Percentiles rank a stretch among this genome's conserved stretches.
Conservation (phyloP, 2,113 vertebrate genomes). For the Chaetorhynchus papuensis region DNA sequence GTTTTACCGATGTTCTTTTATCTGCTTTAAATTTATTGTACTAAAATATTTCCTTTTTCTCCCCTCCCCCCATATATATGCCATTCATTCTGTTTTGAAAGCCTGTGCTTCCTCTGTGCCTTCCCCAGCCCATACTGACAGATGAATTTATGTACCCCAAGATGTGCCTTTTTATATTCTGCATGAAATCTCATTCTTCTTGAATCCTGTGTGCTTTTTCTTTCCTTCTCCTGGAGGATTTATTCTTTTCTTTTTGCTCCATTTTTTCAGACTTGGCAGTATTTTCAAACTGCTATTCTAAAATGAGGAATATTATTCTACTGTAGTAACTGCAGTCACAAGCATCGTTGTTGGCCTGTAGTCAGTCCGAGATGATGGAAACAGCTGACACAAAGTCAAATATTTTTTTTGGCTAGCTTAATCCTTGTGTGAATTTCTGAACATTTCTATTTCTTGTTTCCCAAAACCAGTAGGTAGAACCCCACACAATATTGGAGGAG, state of each 20-base stretch:
- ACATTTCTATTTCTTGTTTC: neutral
- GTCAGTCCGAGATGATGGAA: neutral
- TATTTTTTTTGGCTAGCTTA: neutral
- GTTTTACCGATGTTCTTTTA: neutral
- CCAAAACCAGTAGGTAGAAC: neutral
- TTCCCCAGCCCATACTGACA: neutral
- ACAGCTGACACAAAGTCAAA: neutral
- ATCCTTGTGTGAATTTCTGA: neutral
- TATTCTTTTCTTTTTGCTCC: neutral
- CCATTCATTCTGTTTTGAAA: neutral
- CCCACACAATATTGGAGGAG: neutral
- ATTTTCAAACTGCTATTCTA: neutral
- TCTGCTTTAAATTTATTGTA: neutral
- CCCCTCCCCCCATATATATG: neutral
- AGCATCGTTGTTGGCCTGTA: neutral
- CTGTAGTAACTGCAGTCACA: neutral
- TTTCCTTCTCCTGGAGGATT: neutral
- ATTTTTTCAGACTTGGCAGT: neutral
- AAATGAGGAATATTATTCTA: neutral
- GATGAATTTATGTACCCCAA: neutral
- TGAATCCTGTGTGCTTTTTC: neutral
- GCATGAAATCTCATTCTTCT: neutral
- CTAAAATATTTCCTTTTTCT: neutral
- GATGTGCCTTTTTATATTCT: neutral
- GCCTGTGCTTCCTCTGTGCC: neutral